Evolutionary conservation across 2,113 vertebrate genomes (phyloP).

Genomic region (Bos indicus): DNA sequence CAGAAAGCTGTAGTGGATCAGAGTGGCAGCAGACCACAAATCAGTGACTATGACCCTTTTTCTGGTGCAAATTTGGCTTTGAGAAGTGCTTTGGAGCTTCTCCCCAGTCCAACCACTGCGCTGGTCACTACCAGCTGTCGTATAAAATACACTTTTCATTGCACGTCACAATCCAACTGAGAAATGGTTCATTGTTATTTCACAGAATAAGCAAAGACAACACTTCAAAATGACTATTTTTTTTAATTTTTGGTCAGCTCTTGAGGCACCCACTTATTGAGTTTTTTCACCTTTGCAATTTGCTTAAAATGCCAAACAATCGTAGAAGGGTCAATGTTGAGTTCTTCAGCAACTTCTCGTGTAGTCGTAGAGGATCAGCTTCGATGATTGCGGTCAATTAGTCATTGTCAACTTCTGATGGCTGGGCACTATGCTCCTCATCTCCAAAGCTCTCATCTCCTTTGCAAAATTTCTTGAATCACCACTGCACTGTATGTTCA

Average conservation of each 20-base stretch:
- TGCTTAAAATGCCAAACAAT: background rate
- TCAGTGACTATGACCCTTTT: background rate
- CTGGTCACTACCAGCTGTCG: accelerated
- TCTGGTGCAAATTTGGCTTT: background rate
- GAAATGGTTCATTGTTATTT: background rate
- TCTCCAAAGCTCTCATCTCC: background rate
- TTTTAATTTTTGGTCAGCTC: background rate
- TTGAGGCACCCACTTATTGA: background rate
- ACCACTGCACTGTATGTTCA: background rate
- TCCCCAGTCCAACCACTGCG: background rate
- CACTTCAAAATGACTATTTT: background rate
- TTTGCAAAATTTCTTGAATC: background rate
- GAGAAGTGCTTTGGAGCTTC: background rate
- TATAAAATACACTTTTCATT: background rate
- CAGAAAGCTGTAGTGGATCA: background rate
- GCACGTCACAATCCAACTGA: background rate
- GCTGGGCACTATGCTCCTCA: background rate
- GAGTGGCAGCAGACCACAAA: background rate
- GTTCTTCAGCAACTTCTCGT: background rate
- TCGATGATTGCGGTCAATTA: accelerated
- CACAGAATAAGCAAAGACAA: background rate
- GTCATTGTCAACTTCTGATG: background rate
- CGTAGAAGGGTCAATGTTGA: background rate
- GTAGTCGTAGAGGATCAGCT: background rate
- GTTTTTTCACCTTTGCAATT: background rate